Base-by-base conservation (phyloP, 1,140 invertebrate species). In the Archegozetes longisetosus region DNA sequence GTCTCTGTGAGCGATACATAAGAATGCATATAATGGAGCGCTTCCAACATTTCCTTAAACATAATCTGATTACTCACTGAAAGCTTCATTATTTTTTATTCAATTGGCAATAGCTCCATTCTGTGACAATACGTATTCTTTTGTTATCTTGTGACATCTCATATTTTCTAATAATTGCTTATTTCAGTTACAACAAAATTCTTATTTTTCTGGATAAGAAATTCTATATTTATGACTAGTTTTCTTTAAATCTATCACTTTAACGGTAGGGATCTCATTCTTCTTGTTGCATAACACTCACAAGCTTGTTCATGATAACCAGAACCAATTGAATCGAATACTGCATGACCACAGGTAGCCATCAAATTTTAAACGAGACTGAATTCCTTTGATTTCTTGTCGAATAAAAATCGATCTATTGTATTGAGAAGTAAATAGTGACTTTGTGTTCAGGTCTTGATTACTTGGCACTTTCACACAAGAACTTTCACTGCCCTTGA, bases 101-200 rank as follows among this genome's bases (percentile, higher is more conserved):
- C 75, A 75, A 50, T 78, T 76, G 27, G 81, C 68, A 12, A 82
- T 64, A 60, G 75, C 73, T 1, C 80, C 79, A 24, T 70, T 67
- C 53, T 75, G 71, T 53, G 79, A 87, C 74, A 57, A 82, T 77
- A 67, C 75, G 58, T 4, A 24, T 50, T 22, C 9, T 60, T 3
- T 59, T 20, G 20, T n/a, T 28, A 3, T n/a, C 22, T 12, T 60
- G 23, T 12, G 17, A 60, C 6, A 60, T 24, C 12, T 60, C 28
- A 29, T 59, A 60, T 13, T 28, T 23, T 12, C 22, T 17, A n/a
- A 58, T 46, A 24, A 60, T 60, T 29, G 14, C 23, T 23, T 13
- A 24, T 60, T 53, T 2, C 23, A 6, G 2, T 58, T 24, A 2
- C 13, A 14, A 28, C 23, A 60, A 20, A 6, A 55, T 40, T 20